Base-by-base conservation (phyloP, 2,113 vertebrate species). In the Morone saxatilis region DNA sequence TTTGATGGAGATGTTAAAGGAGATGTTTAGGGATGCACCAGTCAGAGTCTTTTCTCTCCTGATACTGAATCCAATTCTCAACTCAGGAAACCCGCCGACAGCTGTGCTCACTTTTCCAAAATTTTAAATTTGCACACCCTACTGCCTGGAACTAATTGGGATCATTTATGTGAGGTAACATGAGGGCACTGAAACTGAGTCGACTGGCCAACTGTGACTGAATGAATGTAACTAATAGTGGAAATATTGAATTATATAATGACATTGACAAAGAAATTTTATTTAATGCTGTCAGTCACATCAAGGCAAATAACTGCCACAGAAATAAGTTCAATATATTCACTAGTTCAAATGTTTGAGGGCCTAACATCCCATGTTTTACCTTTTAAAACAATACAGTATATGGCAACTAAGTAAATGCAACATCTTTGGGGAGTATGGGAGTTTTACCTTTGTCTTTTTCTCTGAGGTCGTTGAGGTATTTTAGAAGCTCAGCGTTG, bases 401-500 rank as follows among this genome's bases (percentile, higher is more conserved):
- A 53, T 56, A 56, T 2, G 54, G 19, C 7, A 7, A 53, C 17
- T 19, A 2, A 56, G 20, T 5, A 19, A 45, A 43, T 7, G 5
- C 43, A 65, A 56, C 43, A 59, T n/a, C 10, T 6, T 38, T 17
- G n/a, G 16, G 3, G 13, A 0, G 7, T 7, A 38, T 6, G 5
- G 1, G 13, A 16, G 3, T 8, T 62, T 81, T 96, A 99, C 98
- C 98, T 94, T 91, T 92, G 95, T 97, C 96, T 74, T 95, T 97
- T 80, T 97, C 95, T 81, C 95, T 95, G 48, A 94, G 95, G 69
- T 95, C 88, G 31, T 89, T 95, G 86, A 96, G 87, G 86, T 97
- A 96, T 2, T 96, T 94, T 31, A 96, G 94, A 6, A 97, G 96
- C 69, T 97, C 96, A 45, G 96, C 96, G 0, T 96, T 97, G n/a